phyloP scores from a whole-genome alignment of 2,113 vertebrate genomes.

The Seriola rivoliana region DNA sequence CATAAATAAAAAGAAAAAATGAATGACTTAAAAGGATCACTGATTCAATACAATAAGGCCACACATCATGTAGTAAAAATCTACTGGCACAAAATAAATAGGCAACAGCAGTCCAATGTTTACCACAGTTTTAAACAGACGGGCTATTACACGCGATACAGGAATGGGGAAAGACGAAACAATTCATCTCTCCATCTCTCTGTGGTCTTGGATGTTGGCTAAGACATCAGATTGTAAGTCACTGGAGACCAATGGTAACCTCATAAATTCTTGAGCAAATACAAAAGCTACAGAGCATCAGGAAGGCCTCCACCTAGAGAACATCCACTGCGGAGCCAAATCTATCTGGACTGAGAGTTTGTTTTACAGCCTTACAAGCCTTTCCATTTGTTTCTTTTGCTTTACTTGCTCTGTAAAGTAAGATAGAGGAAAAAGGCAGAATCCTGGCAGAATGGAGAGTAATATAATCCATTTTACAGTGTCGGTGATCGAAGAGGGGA shows the following conservation, averaged over 20 bases:
- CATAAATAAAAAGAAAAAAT: conserved; percentile 39
- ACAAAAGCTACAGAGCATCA: conserved; percentile 58
- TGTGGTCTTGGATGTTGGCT: conserved; percentile 75
- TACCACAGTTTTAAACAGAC: conserved; percentile 76
- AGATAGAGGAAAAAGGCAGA: conserved; percentile 70
- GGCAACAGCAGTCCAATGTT: conserved; percentile 72
- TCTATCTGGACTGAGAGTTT: conserved; percentile 45
- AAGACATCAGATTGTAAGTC: conserved; percentile 65
- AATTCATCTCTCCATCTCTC: conserved; percentile 67
- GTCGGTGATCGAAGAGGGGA: conserved; percentile 84
- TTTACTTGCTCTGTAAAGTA: conserved; percentile 63
- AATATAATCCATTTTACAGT: conserved; percentile 89
- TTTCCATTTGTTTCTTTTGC: conserved; percentile 63
- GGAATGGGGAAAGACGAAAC: conserved; percentile 66
- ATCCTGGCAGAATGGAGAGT: conserved; percentile 84
- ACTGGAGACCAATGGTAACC: conserved; percentile 68
- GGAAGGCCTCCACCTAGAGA: conserved; percentile 54
- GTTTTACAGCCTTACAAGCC: conserved; percentile 49
- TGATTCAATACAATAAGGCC: conserved; percentile 62
- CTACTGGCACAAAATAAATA: conserved; percentile 66
- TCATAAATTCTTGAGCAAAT: conserved; percentile 76
- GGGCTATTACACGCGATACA: conserved; percentile 64
- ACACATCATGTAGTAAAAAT: conserved; percentile 71
- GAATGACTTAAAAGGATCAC: conserved; percentile 51
- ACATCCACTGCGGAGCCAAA: conserved; percentile 36